A percentile compares a stretch with the other conserved stretches of the same genome.
phyloP scores from a whole-genome alignment of 2,797 vertebrate species.

The Pseudochirops cupreus region DNA sequence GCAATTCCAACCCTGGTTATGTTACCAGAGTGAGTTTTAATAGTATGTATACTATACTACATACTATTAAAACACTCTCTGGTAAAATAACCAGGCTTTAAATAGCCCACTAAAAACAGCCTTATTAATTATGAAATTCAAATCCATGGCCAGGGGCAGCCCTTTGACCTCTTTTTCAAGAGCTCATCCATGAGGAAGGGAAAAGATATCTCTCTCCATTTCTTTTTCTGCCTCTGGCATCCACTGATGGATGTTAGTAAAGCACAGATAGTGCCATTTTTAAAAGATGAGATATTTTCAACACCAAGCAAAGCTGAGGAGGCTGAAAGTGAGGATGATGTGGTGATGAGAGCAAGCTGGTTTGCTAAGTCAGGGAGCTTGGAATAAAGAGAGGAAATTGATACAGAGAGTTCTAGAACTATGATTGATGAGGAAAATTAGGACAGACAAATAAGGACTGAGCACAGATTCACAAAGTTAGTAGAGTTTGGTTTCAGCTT shows the following conservation, averaged over 20 bases:
- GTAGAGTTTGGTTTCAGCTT: neutral
- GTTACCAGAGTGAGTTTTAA: neutral
- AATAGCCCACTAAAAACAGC: neutral
- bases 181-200: fast-evolving
- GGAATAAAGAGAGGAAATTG: neutral
- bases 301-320: neutral
- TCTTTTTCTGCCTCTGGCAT: neutral
- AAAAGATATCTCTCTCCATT: fast-evolving
- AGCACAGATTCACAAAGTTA: neutral
- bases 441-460: neutral
- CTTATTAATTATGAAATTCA: neutral
- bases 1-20: neutral
- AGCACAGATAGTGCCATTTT: neutral
- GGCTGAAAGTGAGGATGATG: neutral
- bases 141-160: neutral
- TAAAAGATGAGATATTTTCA: conserved; percentile 56
- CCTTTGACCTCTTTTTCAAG: neutral
- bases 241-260: neutral
- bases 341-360: fast-evolving
- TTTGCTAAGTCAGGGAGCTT: neutral
- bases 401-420: neutral
- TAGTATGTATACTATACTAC: too few species aligned
- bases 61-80: neutral
- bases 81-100: too few species aligned
- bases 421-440: neutral